Base-by-base conservation (phyloP, 2,888 invertebrate genomes). In the Deilephila porcellus region DNA sequence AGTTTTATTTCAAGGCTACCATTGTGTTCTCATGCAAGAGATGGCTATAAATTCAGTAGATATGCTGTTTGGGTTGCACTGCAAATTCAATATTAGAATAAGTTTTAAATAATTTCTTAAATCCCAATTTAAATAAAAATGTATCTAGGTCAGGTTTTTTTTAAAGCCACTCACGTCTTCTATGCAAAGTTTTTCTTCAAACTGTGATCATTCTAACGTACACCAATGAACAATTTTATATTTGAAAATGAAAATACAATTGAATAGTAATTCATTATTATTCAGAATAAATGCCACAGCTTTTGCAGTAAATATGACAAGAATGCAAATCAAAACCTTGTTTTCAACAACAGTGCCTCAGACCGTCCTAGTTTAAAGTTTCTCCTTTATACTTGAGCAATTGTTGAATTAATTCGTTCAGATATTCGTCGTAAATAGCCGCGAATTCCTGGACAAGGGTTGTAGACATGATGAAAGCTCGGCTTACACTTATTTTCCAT, bases 381-480 rank as follows among this genome's bases (percentile, higher is more conserved):
- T 56, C n/a, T 56, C n/a, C n/a, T 56, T 56, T 56, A n/a, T 56
- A 56, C 56, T n/a, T n/a, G 19, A 56, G 14, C 56, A n/a, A 56
- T 56, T 4, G 19, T 56, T 56, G 56, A 56, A 56, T 56, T 56
- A n/a, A 56, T 56, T 56, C 56, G 8, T 34, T 5, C 17, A 45
- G 45, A 45, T 45, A 64, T 67, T 67, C 67, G 67, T 52, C 67
- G 45, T 67, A 25, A 17, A 20, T 17, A 67, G 67, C 67, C 82
- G 17, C 1, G 25, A 60, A 60, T 67, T 67, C 67, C 71, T 37
- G 59, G 1, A 19, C 60, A 71, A 71, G 71, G 20, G 60, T 60
- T 71, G 20, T 45, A 88, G 88, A 88, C 90, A 86, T 89, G 90
- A 91, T 90, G 90, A 90, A 90, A 88, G 87, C 88, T 81, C 76